Percentiles rank a stretch among this genome's conserved stretches.
Conservation (phyloP, 2,113 vertebrate genomes). For the Pseudonaja textilis region DNA sequence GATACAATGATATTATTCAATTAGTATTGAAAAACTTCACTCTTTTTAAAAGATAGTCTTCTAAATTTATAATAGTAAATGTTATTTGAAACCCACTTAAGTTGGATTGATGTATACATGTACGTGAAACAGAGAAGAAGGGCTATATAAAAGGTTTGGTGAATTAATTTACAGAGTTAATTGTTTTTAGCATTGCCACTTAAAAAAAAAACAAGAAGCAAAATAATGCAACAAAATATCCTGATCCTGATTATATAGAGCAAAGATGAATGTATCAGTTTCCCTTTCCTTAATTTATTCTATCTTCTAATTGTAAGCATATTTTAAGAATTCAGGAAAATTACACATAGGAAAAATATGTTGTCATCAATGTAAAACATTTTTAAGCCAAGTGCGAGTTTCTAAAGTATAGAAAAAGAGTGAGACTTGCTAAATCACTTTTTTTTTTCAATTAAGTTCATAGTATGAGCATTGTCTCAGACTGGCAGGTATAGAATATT, state of each 20-base stretch:
- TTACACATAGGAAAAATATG: neutral
- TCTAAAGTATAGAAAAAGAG: neutral
- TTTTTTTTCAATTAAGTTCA: constrained; percentile 19
- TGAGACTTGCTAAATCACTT: neutral
- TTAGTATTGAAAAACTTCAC: neutral
- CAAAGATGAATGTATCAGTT: neutral
- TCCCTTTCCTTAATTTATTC: neutral
- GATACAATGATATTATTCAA: neutral
- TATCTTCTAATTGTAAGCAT: neutral
- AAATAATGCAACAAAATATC: neutral
- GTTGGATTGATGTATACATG: neutral
- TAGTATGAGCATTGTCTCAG: neutral
- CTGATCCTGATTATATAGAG: neutral
- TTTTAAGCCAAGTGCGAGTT: constrained; percentile 40
- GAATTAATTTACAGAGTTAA: accelerated
- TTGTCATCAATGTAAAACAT: neutral
- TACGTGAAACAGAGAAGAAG: neutral
- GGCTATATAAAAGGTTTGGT: constrained; percentile 3
- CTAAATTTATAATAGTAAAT: neutral
- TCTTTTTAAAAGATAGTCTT: neutral
- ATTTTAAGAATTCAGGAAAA: constrained; percentile 1
- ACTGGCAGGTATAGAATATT: neutral
- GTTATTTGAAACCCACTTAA: neutral
- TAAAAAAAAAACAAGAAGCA: neutral
- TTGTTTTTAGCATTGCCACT: neutral